phyloP scores from a whole-genome alignment of 1,140 invertebrate species.

The Drosophila tsacasi region DNA sequence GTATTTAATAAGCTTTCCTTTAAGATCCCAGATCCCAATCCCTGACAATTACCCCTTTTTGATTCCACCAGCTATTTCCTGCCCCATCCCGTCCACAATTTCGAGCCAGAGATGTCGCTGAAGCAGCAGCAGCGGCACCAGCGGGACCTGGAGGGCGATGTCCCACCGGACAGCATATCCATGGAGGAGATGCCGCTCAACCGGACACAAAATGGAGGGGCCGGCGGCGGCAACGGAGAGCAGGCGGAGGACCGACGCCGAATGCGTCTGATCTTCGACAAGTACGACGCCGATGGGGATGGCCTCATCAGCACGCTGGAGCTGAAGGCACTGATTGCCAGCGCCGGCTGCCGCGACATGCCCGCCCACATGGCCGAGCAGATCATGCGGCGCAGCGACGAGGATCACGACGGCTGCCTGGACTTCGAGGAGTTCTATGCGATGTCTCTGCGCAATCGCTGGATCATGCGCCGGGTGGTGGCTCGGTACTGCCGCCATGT shows the following conservation, averaged over 20 bases:
- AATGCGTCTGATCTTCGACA: conserved; percentile 4
- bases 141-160: conserved; percentile 3
- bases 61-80: background rate
- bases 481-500: conserved; percentile 87
- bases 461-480: conserved; percentile 87
- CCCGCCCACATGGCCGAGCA: conserved; percentile 90
- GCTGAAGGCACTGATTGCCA: conserved; percentile 88
- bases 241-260: conserved; percentile 1
- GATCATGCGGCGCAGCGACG: conserved; percentile 90
- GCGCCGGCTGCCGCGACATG: conserved; percentile 89
- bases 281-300: conserved; percentile 91
- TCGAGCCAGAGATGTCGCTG: background rate
- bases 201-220: background rate
- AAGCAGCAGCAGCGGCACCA: background rate
- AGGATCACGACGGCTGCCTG: conserved; percentile 90
- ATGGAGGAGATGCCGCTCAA: conserved; percentile 11
- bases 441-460: conserved; percentile 89
- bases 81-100: background rate
- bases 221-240: background rate
- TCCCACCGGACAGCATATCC: conserved; percentile 2
- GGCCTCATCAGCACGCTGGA: conserved; percentile 90
- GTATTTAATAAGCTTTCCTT: too few species aligned
- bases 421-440: conserved; percentile 92
- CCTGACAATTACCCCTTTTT: too few species aligned
- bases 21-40: too few species aligned